Base-by-base conservation (phyloP, 1,140 invertebrate species). In the Drosophila orosa region DNA sequence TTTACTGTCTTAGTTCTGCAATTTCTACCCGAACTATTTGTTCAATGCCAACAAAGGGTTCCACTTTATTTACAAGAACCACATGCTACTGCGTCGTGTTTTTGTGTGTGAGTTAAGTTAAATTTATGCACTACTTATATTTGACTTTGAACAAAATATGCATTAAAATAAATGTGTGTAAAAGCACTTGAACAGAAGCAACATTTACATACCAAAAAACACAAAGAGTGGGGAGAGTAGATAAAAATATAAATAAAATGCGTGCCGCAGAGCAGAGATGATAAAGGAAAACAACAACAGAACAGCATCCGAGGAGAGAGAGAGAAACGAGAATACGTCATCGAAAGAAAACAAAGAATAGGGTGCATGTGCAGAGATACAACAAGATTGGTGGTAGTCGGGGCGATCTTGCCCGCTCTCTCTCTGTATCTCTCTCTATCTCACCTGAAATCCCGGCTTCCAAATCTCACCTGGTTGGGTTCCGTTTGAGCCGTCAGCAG, bases 391-490 rank as follows among this genome's bases (percentile, higher is more conserved):
- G 39, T 56, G 50, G 48, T 65, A 50, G 33, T 31, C 22, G 15
- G 24, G 19, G 45, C 8, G 65, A 68, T 61, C 67, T 68, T 47
- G 19, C 29, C 45, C 25, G 24, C 75, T 62, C 60, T 39, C 35
- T 55, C 10, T n/a, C 31, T 17, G 27, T 47, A 72, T 62, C 60
- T 39, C 35, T 55, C 10, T n/a, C 31, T 17, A 25, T 47, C 56
- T 66, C 62, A 66, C 39, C 42, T 65, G 60, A 22, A 45, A 15
- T 33, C 33, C 33, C 27, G 55, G 27, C 25, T 33, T 19, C 13
- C 24, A 22, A 44, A 12, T 60, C 84, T 89, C 66, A 89, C 84
- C 84, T 89, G 73, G 72, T 58, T 78, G 4, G 35, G n/a, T 47
- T 81, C 59, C 45, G 83, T 84, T 47, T 89, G 84, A 9, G 54